A percentile compares a stretch with the other conserved stretches of the same genome.
Evolutionary conservation across 2,113 vertebrate genomes (phyloP).

Genomic region (Paradoxurus hermaphroditus): DNA sequence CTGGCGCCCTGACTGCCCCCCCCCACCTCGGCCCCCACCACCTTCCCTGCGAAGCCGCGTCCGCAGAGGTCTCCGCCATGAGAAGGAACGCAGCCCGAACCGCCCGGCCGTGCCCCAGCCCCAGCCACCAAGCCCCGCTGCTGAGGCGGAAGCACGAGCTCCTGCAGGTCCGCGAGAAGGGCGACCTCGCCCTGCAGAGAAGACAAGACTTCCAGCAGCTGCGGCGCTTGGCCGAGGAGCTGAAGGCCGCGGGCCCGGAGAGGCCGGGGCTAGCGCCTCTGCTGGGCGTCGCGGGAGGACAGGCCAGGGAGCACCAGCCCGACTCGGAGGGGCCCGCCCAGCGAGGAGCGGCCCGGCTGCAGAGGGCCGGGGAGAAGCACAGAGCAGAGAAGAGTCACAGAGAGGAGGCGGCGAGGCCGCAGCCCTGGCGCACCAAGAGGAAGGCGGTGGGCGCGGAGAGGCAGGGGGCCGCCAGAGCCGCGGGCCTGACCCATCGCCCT

Average conservation of each 20-base stretch:
- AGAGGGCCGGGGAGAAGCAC: background rate
- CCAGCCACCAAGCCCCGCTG: fast-evolving
- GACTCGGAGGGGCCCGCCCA: fast-evolving
- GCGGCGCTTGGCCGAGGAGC: background rate
- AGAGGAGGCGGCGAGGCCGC: background rate
- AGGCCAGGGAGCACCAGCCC: fast-evolving
- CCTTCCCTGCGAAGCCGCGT: background rate
- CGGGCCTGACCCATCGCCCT: fast-evolving
- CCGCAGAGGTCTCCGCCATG: background rate
- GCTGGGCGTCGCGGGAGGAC: fast-evolving
- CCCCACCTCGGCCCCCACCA: fast-evolving
- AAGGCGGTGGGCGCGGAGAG: fast-evolving
- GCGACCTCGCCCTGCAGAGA: fast-evolving
- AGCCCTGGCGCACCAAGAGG: background rate
- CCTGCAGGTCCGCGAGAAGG: fast-evolving
- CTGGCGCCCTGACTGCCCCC: fast-evolving
- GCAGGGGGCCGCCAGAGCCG: fast-evolving
- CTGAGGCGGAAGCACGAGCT: background rate
- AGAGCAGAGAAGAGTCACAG: background rate
- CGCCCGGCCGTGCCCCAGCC: fast-evolving
- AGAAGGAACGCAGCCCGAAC: background rate
- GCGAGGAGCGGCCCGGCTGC: background rate
- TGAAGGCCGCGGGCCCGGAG: background rate
- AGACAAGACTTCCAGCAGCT: background rate
- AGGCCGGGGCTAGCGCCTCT: background rate